Evolutionary conservation across 30 jellyfish, hydroid and myxozoan genomes (phyloP).

Genomic region (Aurelia aurita): DNA sequence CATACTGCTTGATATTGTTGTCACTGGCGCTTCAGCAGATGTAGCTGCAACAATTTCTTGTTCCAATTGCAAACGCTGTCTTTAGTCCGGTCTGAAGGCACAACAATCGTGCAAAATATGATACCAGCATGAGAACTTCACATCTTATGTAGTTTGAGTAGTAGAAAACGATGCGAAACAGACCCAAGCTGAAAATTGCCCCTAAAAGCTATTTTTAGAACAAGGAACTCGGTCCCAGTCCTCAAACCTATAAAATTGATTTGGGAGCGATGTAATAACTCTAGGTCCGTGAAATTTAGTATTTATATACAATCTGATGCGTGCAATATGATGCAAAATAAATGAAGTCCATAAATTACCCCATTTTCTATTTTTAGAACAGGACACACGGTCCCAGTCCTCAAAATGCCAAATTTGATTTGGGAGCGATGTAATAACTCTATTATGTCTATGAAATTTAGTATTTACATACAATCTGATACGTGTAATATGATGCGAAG

Average conservation of each 20-base stretch:
- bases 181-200: too few species aligned
- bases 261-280: neutral
- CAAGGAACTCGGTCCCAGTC: constrained; percentile 6
- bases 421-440: neutral
- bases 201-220: too few species aligned
- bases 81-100: too few species aligned
- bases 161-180: constrained; percentile 11
- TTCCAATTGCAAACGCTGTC: too few species aligned
- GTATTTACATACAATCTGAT: neutral
- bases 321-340: neutral
- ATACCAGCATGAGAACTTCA: constrained; percentile 13
- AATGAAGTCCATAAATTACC: neutral
- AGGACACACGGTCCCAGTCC: constrained; percentile 16
- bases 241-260: neutral
- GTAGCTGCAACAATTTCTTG: too few species aligned
- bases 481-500: neutral
- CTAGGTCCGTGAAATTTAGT: neutral
- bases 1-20: too few species aligned
- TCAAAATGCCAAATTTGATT: neutral
- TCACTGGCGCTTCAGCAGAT: too few species aligned
- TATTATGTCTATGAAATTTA: neutral
- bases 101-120: constrained; percentile 1
- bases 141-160: neutral
- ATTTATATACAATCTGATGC: neutral
- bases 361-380: constrained; percentile 13